Evolutionary conservation across 2,797 vertebrate species (phyloP), one percentile per base, ranked within the genome.

Genomic region (Streptopelia turtur): DNA sequence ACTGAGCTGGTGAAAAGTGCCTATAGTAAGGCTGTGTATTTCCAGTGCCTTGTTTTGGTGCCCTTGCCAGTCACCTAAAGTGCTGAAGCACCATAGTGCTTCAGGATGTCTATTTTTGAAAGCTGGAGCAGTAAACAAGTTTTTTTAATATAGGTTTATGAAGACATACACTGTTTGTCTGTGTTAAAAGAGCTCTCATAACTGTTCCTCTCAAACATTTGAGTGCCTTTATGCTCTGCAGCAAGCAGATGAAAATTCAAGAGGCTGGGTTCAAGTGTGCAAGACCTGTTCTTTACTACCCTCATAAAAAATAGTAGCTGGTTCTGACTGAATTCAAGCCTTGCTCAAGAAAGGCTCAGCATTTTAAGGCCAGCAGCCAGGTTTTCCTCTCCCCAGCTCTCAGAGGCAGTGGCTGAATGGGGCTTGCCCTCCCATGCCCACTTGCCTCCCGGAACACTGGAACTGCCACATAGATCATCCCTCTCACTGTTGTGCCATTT

Each of bases 371-470:
- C 60, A 83, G 43, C 52, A 90, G 13, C 10, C 55, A 37, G 9
- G 14, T 20, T 76, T 79, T 55, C 28, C 30, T 24, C 1, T 31
- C 30, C 49, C 39, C 6, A 3, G 14, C 45, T 76, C 4, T 1
- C 52, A n/a, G 16, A 15, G 0, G 3, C 43, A 37, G 56, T 8
- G 30, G 22, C 45, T 39, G 24, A 70, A 37, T 1, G 0, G 28
- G 37, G 21, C 18, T 70, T 1, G 0, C 12, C 53, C 39, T 55
- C 52, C 33, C 5, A 2, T 28, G 70, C 22, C 31, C 11, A 0
- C 31, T 66, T 59, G 13, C 25, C 53, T 41, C 35, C 59, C n/a
- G 61, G 33, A 37, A 6, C 56, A n/a, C 2, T 59, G 15, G 47
- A 68, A 37, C 6, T 9, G 15, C 28, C 52, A 24, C 45, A 72